A percentile compares a stretch with the other conserved stretches of the same genome.
These are phyloP conservation scores for Linyphia triangularis DNA, from an alignment of 2,888 invertebrate species.

Conservation along the genomic window DNA sequence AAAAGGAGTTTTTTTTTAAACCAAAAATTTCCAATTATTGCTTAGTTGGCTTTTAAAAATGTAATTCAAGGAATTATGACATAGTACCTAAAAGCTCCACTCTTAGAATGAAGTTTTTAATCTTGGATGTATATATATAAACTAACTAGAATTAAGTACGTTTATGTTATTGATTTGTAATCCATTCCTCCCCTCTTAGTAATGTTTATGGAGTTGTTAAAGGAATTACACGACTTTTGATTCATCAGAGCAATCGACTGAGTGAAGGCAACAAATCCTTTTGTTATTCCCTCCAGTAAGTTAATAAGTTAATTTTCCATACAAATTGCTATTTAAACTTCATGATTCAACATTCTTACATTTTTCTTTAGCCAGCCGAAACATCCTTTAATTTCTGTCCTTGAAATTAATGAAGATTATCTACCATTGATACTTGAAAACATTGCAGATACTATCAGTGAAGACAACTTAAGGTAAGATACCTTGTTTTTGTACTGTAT, in stretches of 20 bases:
- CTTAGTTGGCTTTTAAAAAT: too few species aligned
- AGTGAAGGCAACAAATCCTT: neutral
- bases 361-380: constrained; percentile 44
- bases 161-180: too few species aligned
- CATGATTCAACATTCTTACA: neutral
- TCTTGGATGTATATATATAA: too few species aligned
- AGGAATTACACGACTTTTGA: constrained; percentile 38
- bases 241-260: neutral
- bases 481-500: too few species aligned
- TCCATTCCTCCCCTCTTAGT: too few species aligned
- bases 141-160: too few species aligned
- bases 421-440: constrained; percentile 58
- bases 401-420: constrained; percentile 47
- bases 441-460: constrained; percentile 40
- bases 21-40: too few species aligned
- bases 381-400: constrained; percentile 63
- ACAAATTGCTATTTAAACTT: neutral
- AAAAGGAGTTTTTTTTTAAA: too few species aligned
- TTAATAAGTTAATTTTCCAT: neutral
- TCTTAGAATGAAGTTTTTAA: too few species aligned
- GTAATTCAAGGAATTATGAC: too few species aligned
- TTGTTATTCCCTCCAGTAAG: constrained; percentile 55
- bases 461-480: constrained; percentile 38
- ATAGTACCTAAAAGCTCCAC: too few species aligned
- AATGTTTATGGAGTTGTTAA: constrained; percentile 55